Evolutionary conservation across 2,888 invertebrate species (phyloP).

Genomic region (Drosophila affinis): DNA sequence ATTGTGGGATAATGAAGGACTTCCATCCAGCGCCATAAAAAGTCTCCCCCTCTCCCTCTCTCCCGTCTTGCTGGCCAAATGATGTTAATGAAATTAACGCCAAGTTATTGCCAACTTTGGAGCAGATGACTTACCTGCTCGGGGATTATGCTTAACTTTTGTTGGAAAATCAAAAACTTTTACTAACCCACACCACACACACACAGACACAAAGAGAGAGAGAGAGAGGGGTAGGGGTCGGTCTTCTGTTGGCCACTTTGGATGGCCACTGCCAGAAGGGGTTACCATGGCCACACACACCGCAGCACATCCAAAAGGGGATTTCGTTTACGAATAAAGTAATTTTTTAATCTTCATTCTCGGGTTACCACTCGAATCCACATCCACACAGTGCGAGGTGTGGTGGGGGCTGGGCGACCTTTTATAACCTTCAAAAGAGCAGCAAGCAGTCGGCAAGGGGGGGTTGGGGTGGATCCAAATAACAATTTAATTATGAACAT

Average conservation of each 20-base stretch:
- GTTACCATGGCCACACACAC: slow-evolving; percentile 25
- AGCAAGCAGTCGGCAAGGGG: slow-evolving; percentile 44
- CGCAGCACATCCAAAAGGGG: slow-evolving; percentile 1
- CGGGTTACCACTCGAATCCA: slow-evolving; percentile 20
- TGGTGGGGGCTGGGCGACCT: slow-evolving; percentile 48
- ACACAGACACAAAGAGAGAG: background rate
- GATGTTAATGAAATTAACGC: slow-evolving; percentile 68
- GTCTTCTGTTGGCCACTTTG: slow-evolving; percentile 27
- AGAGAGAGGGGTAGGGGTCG: slow-evolving; percentile 2
- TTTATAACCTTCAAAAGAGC: slow-evolving; percentile 73
- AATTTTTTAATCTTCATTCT: slow-evolving; percentile 55
- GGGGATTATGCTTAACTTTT: slow-evolving; percentile 58
- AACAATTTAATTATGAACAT: slow-evolving; percentile 74
- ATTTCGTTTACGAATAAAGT: slow-evolving; percentile 46
- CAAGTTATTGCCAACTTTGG: slow-evolving; percentile 60
- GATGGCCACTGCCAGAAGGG: slow-evolving; percentile 9
- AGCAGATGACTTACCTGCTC: slow-evolving; percentile 48
- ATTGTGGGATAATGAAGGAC: slow-evolving; percentile 6
- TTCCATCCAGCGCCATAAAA: slow-evolving; percentile 6
- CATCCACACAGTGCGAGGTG: slow-evolving; percentile 5
- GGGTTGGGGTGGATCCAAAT: slow-evolving; percentile 48
- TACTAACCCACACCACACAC: slow-evolving; percentile 6
- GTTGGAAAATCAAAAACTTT: slow-evolving; percentile 50
- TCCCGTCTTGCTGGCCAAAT: slow-evolving; percentile 6
- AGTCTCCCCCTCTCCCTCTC: background rate